Base-by-base conservation (phyloP, 2,797 vertebrate genomes). In the Peromyscus nudipes region DNA sequence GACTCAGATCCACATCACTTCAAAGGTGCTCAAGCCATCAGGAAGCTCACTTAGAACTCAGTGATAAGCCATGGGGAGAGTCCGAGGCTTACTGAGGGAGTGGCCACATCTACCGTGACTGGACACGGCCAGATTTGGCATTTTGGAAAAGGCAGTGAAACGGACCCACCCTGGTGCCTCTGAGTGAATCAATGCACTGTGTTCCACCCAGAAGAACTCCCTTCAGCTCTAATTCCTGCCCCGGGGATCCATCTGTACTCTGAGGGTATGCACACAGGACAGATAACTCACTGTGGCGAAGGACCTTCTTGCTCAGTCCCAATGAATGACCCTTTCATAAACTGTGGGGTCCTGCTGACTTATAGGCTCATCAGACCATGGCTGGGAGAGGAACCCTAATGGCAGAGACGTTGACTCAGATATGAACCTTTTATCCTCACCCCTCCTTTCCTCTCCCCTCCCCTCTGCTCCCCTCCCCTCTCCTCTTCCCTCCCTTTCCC, bases 301-400 rank as follows among this genome's bases (percentile, higher is more conserved):
- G 64, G 95, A 89, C 94, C 95, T 89, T 92, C 79, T 10, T 5
- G 67, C 65, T 82, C 60, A 19, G 83, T 23, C 83, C 25, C 60
- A 1, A 95, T 97, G 97, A 98, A 97, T 97, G 95, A 94, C 65
- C 77, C 97, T 98, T 98, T 98, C 96, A 98, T 95, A 65, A 40
- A 16, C 49, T 31, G 49, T 87, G 89, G 60, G 87, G 65, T 97
- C 71, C 75, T 75, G 90, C 79, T 31, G 57, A 80, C 90, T 89
- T 89, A 92, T 69, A 75, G 37, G 52, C 49, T 65, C 88, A 34
- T 46, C 31, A 93, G 95, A 87, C 82, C 55, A 34, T 57, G 88
- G 76, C 46, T 88, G 64, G 84, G 52, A 13, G 0, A 37, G 73
- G 91, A 67, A 25, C 85, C 84, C 60, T 83, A 55, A 77, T 6